Percentiles rank a stretch among this genome's conserved stretches.
Evolutionary conservation across 2,888 invertebrate genomes (phyloP).

Genomic region (Gymnosoma rotundatum): DNA sequence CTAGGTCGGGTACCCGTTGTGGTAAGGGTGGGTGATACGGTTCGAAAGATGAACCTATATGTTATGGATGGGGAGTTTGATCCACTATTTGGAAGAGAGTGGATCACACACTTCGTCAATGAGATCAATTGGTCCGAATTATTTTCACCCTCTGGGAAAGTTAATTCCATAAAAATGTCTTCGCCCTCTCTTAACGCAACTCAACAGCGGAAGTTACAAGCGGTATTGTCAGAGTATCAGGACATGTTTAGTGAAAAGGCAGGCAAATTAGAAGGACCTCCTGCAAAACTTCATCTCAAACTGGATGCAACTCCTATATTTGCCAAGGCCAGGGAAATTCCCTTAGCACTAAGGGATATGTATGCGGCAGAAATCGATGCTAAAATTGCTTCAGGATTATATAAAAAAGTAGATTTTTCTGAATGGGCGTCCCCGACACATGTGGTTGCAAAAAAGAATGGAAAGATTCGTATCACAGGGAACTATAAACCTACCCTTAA

Average conservation of each 20-base stretch:
- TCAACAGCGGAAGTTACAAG: no score
- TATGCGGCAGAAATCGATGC: background rate
- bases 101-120: conserved; percentile 16
- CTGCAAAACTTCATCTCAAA: conserved; percentile 34
- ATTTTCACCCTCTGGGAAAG: conserved; percentile 1
- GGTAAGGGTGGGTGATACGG: no score
- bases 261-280: conserved; percentile 14
- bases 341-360: conserved; percentile 27
- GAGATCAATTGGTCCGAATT: conserved; percentile 17
- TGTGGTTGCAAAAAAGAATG: conserved; percentile 9
- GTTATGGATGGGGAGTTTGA: conserved; percentile 26
- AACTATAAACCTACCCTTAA: background rate
- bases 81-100: conserved; percentile 13
- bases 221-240: background rate
- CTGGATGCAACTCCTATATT: conserved; percentile 26
- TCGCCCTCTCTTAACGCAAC: background rate
- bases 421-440: background rate
- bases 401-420: background rate
- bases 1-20: no score
- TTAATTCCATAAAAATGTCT: conserved; percentile 15
- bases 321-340: conserved; percentile 38
- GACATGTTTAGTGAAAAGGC: conserved; percentile 1
- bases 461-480: background rate
- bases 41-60: conserved; percentile 11
- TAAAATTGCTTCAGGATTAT: background rate